Conservation (phyloP, 2,888 invertebrate species). For the Blera fallax region DNA sequence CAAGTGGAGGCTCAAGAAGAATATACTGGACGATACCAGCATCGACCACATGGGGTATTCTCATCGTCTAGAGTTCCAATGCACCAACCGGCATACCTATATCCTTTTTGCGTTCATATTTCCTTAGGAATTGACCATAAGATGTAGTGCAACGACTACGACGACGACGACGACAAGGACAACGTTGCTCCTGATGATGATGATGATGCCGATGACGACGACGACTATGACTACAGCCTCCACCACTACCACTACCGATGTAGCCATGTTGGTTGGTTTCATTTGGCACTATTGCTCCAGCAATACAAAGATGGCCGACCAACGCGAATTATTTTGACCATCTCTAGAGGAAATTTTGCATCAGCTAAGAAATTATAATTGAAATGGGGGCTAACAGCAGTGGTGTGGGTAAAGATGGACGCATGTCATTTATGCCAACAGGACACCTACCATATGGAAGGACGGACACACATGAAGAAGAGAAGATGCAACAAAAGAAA, state of each 20-base stretch:
- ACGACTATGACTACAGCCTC: neutral
- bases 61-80: slow-evolving; percentile 45
- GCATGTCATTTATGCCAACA: slow-evolving; percentile 68
- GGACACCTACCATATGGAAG: slow-evolving; percentile 60
- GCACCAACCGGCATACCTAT: slow-evolving; percentile 35
- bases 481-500: slow-evolving; percentile 14
- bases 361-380: slow-evolving; percentile 73
- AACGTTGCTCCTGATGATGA: neutral
- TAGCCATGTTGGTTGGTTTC: slow-evolving; percentile 54
- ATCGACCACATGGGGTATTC: slow-evolving; percentile 67
- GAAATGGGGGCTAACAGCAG: slow-evolving; percentile 63
- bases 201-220: slow-evolving; percentile 25
- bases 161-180: slow-evolving; percentile 12
- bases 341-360: slow-evolving; percentile 72
- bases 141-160: slow-evolving; percentile 58
- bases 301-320: slow-evolving; percentile 69
- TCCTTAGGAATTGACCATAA: slow-evolving; percentile 67
- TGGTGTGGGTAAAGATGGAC: slow-evolving; percentile 17
- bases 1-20: slow-evolving; percentile 41
- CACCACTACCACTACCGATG: slow-evolving; percentile 32
- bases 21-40: slow-evolving; percentile 29
- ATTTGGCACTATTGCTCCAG: slow-evolving; percentile 44
- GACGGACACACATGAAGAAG: slow-evolving; percentile 33
- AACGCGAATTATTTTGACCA: slow-evolving; percentile 71
- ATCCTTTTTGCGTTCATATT: slow-evolving; percentile 57